Evolutionary conservation across 53 echinoderm and acorn worm genomes (phyloP).

Genomic region (Holothuria scabra): DNA sequence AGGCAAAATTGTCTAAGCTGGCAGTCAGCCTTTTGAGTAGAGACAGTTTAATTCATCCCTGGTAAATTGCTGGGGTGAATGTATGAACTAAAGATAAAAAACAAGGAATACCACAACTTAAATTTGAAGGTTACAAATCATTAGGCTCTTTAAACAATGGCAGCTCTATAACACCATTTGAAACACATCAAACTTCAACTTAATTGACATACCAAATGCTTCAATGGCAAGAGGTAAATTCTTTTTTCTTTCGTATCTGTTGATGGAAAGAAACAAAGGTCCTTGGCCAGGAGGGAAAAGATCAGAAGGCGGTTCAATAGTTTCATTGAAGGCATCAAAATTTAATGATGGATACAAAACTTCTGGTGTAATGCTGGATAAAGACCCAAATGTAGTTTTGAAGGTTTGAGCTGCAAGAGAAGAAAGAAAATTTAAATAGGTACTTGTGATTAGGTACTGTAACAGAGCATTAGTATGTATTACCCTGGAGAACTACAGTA

Average conservation of each 20-base stretch:
- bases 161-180: too few relatives aligned
- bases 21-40: too few relatives aligned
- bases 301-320: conserved; percentile 71
- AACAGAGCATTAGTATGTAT: too few relatives aligned
- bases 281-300: conserved; percentile 71
- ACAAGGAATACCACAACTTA: too few relatives aligned
- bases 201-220: conserved; percentile 73
- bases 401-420: conserved; percentile 79
- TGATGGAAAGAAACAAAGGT: conserved; percentile 91
- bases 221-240: conserved; percentile 85
- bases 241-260: conserved; percentile 97
- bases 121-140: too few relatives aligned
- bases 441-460: too few relatives aligned
- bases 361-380: conserved; percentile 79
- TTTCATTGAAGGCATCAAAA: conserved; percentile 83
- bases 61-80: too few relatives aligned
- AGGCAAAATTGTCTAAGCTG: too few relatives aligned
- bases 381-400: conserved; percentile 82
- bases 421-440: not conserved
- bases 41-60: too few relatives aligned
- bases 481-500: too few relatives aligned
- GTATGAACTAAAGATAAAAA: too few relatives aligned
- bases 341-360: conserved; percentile 97
- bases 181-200: not conserved
- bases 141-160: too few relatives aligned